phyloP scores from a whole-genome alignment of 2,113 vertebrate species.

The Prochilodus magdalenae region DNA sequence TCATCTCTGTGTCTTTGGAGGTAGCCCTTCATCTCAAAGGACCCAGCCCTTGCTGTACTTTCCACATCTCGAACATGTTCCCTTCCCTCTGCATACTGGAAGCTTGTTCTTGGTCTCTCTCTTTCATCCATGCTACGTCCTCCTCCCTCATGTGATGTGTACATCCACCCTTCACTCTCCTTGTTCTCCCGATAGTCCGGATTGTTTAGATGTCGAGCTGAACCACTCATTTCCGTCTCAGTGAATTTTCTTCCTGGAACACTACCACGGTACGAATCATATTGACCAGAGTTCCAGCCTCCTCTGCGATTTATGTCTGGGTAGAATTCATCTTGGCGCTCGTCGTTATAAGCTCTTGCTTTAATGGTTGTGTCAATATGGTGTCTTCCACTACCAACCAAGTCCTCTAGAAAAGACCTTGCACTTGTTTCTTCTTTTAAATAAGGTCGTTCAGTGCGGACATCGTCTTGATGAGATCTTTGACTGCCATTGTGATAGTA shows the following conservation, averaged over 20 bases:
- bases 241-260: slow-evolving; percentile 12
- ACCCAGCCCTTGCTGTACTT: slow-evolving; percentile 23
- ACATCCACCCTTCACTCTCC: neutral
- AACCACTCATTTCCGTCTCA: slow-evolving; percentile 7
- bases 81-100: slow-evolving; percentile 2
- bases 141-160: neutral
- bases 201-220: neutral
- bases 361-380: neutral
- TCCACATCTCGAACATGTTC: slow-evolving; percentile 18
- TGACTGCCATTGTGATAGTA: slow-evolving; percentile 40
- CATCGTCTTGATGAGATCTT: slow-evolving; percentile 42
- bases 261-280: slow-evolving; percentile 5
- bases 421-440: slow-evolving; percentile 1
- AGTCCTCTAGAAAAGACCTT: neutral
- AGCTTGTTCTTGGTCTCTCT: neutral
- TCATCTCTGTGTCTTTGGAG: slow-evolving; percentile 52
- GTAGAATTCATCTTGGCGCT: neutral
- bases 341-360: neutral
- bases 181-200: neutral
- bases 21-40: slow-evolving; percentile 60
- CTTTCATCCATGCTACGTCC: slow-evolving; percentile 22
- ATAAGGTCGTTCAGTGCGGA: neutral
- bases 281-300: neutral
- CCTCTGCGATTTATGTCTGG: neutral
- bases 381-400: neutral